Conservation (phyloP, 2,113 vertebrate genomes). For the Pardalotus punctatus region DNA sequence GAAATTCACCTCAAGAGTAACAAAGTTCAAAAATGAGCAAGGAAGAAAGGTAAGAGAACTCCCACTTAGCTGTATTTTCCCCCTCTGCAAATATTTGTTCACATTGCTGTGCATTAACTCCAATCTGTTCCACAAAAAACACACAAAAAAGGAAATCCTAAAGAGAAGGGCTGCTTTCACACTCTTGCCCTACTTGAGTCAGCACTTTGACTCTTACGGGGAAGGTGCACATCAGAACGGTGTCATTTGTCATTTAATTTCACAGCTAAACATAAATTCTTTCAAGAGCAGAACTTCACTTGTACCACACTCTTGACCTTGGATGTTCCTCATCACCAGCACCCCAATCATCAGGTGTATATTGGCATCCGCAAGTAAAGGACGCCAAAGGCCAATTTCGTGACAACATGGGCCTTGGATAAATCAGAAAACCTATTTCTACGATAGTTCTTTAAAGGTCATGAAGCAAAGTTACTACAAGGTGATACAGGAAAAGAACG, state of each 20-base stretch:
- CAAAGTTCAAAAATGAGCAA: neutral
- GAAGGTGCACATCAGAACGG: neutral
- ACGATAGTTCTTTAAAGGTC: too few species aligned
- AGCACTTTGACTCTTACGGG: neutral
- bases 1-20: neutral
- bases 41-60: neutral
- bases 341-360: neutral
- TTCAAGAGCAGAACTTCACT: neutral
- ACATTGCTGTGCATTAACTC: neutral
- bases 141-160: neutral
- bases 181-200: neutral
- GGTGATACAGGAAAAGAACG: neutral
- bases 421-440: accelerated
- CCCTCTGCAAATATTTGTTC: neutral
- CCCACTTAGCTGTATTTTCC: neutral
- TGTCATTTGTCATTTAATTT: neutral
- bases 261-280: neutral
- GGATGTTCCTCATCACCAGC: neutral
- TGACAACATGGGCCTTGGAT: neutral
- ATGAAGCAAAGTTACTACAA: too few species aligned
- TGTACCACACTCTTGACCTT: neutral
- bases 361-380: neutral
- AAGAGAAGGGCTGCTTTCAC: neutral
- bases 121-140: neutral
- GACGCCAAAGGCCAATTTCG: neutral